Evolutionary conservation across 1,140 invertebrate species (phyloP).

Genomic region (Trichonephila clavata): DNA sequence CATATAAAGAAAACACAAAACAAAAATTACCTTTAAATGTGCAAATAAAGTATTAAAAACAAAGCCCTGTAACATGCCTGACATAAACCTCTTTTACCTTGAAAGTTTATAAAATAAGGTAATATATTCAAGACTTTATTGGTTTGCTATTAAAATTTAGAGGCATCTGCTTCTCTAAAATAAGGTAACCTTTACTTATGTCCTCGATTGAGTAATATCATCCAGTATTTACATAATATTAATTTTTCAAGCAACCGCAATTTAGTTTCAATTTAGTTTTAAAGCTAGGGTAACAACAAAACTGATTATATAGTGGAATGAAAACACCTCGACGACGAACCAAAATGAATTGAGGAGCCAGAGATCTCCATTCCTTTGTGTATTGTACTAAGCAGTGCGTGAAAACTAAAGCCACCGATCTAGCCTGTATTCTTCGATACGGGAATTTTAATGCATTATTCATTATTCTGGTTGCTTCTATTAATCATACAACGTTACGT

Average conservation of each 20-base stretch:
- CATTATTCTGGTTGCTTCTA: conserved; percentile 41
- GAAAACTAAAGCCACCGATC: conserved; percentile 40
- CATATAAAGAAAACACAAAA: no score
- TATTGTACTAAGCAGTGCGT: conserved; percentile 8
- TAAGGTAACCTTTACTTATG: conserved; percentile 23
- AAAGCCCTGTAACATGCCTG: background rate
- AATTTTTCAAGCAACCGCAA: conserved; percentile 55
- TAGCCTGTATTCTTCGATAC: conserved; percentile 27
- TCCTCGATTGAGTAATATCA: conserved; percentile 46
- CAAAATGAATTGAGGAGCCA: conserved; percentile 5
- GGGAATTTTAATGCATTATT: conserved; percentile 68
- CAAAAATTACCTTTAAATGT: no score
- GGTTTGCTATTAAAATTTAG: conserved; percentile 9
- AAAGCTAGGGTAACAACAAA: conserved; percentile 52
- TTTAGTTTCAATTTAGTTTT: conserved; percentile 67
- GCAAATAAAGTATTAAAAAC: no score
- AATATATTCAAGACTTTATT: conserved; percentile 38
- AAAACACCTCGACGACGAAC: conserved; percentile 13
- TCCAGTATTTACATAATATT: conserved; percentile 66
- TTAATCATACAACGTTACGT: conserved; percentile 16
- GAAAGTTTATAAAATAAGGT: background rate
- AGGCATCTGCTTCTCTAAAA: conserved; percentile 10
- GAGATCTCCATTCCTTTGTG: conserved; percentile 36
- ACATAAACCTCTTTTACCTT: background rate
- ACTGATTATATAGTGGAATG: conserved; percentile 32